Evolutionary conservation across 2,888 invertebrate genomes (phyloP), one percentile per base, ranked within the genome.

Genomic region (Ennomos erosarius): DNA sequence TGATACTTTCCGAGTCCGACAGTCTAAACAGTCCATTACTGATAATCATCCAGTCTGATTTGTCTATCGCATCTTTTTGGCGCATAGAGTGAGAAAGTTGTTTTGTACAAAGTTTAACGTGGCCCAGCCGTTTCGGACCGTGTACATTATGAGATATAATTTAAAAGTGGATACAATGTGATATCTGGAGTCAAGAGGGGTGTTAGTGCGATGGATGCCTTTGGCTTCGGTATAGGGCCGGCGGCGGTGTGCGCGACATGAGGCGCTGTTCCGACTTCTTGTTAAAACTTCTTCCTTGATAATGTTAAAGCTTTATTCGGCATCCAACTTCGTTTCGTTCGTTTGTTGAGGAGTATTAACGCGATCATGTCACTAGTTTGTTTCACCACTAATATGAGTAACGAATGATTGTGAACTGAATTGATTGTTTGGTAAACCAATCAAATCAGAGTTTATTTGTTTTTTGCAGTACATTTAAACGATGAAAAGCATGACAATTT

Each of bases 191-290:
- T 62, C 65, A 64, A 78, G 67, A 73, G 67, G 62, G 68, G 67
- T 70, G 71, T 69, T 69, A 65, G 69, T 70, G 78, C 74, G 80
- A 84, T 81, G 87, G 88, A 79, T 90, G 92, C 92, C 92, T 92
- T 92, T 82, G 92, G 92, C 92, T 90, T 88, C 84, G 84, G 79
- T 85, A 78, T 75, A 76, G 82, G 75, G 81, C 78, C 79, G 81
- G 73, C 75, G 74, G 76, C 80, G 78, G 68, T 70, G 75, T 75
- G 79, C 78, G 76, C 82, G 76, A 77, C 81, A 81, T 74, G 65
- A 69, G 73, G 69, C 75, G 78, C 75, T 77, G 37, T 33, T 46
- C 37, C 49, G 12, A 51, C 50, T 78, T 68, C 68, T 67, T 75
- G 68, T 69, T 72, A 73, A n/a, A 26, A 10, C 75, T 78, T 78